Evolutionary conservation across 2,888 invertebrate genomes (phyloP).

Genomic region (Tromatobia lineatoria): DNA sequence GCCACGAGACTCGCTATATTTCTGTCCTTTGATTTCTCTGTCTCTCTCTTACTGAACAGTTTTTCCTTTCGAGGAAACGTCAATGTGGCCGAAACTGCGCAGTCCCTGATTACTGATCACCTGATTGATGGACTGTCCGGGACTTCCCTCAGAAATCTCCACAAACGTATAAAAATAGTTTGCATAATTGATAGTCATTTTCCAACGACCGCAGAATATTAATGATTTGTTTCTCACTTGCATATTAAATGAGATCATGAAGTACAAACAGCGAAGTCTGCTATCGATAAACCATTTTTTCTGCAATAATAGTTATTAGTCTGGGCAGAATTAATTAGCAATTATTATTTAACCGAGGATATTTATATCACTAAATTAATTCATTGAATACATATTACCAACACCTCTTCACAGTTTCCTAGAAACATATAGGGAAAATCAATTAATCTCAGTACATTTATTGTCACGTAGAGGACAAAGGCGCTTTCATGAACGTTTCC

Average conservation of each 20-base stretch:
- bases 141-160: slow-evolving; percentile 41
- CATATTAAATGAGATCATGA: not conserved
- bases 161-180: not conserved
- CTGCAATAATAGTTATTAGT: not conserved
- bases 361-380: not conserved
- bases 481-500: not conserved
- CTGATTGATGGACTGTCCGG: slow-evolving; percentile 1
- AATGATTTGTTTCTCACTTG: not conserved
- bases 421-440: slow-evolving; percentile 29
- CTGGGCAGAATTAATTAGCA: not conserved
- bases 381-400: not conserved
- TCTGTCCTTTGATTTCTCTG: not conserved
- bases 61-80: slow-evolving; percentile 47
- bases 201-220: slow-evolving; percentile 1
- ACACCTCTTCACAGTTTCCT: not conserved
- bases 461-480: slow-evolving; percentile 8
- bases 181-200: not conserved
- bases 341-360: not conserved
- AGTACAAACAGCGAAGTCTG: not conserved
- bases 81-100: slow-evolving; percentile 29
- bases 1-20: slow-evolving; percentile 11
- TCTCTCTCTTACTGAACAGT: not conserved
- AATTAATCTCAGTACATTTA: slow-evolving; percentile 19
- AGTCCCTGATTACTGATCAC: slow-evolving; percentile 1
- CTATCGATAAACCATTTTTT: not conserved